A percentile compares a stretch with the other conserved stretches of the same genome.
Evolutionary conservation across 2,113 vertebrate species (phyloP).

Genomic region (Fregata magnificens): DNA sequence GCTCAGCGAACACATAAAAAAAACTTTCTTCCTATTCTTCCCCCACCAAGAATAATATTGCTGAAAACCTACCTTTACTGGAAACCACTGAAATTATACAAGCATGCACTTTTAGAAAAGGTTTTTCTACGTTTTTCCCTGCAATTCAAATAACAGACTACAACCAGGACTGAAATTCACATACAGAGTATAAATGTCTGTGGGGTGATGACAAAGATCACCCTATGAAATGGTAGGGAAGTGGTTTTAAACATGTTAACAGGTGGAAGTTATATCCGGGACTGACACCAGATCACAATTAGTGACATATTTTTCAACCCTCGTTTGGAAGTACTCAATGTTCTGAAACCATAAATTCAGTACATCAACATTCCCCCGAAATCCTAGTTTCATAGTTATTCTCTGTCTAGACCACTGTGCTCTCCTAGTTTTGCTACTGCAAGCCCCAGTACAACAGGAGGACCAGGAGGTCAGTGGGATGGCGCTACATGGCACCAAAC

Average conservation of each 20-base stretch:
- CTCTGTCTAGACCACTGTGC: background rate
- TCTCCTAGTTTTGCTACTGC: background rate
- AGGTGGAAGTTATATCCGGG: background rate
- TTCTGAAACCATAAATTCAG: background rate
- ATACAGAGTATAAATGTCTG: background rate
- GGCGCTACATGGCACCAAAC: background rate
- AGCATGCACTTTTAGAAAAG: background rate
- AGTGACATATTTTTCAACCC: background rate
- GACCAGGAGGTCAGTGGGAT: background rate
- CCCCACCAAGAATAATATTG: background rate
- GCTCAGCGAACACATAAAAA: background rate
- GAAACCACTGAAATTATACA: background rate
- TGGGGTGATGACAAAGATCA: background rate
- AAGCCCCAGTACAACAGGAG: background rate
- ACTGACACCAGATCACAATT: background rate
- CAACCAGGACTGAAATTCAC: background rate
- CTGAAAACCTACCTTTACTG: background rate
- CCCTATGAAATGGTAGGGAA: background rate
- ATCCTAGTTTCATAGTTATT: background rate
- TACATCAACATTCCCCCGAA: background rate
- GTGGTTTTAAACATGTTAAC: background rate
- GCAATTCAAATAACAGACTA: background rate
- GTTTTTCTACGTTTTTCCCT: accelerated
- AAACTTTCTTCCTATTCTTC: background rate
- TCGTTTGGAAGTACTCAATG: background rate